Evolutionary conservation across 2,113 vertebrate genomes (phyloP).

Genomic region (Tauraco erythrolophus): DNA sequence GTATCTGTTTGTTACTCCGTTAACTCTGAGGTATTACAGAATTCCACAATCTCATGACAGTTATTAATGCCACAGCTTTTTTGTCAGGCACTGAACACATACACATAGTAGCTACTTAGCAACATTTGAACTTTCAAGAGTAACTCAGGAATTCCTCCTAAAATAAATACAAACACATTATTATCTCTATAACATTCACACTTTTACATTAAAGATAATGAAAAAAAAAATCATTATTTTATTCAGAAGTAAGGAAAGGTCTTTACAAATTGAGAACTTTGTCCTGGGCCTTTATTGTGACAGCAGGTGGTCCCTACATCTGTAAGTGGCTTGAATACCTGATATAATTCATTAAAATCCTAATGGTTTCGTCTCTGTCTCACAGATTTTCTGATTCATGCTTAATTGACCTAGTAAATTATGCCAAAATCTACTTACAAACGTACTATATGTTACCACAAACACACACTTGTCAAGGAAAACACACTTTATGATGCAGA

Average conservation of each 20-base stretch:
- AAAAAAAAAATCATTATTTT: neutral
- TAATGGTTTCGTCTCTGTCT: slow-evolving; percentile 20
- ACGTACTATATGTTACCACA: neutral
- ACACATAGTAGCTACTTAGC: neutral
- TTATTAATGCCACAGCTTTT: neutral
- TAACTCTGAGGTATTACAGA: neutral
- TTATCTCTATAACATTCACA: neutral
- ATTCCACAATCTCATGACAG: neutral
- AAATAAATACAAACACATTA: neutral
- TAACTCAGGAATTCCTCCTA: neutral
- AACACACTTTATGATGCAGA: slow-evolving; percentile 35
- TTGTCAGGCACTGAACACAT: neutral
- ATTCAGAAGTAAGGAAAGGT: neutral
- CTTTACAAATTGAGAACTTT: neutral
- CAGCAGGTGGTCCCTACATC: neutral
- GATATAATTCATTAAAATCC: neutral
- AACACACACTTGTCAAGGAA: neutral
- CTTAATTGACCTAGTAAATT: slow-evolving; percentile 59
- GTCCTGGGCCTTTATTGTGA: neutral
- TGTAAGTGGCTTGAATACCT: neutral
- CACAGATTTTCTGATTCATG: slow-evolving; percentile 25
- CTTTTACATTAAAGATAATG: neutral
- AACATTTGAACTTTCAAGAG: neutral
- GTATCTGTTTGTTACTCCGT: neutral
- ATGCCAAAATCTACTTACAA: slow-evolving; percentile 14